Evolutionary conservation across 1,140 invertebrate species (phyloP), one percentile per base, ranked within the genome.

Genomic region (Apis cerana): DNA sequence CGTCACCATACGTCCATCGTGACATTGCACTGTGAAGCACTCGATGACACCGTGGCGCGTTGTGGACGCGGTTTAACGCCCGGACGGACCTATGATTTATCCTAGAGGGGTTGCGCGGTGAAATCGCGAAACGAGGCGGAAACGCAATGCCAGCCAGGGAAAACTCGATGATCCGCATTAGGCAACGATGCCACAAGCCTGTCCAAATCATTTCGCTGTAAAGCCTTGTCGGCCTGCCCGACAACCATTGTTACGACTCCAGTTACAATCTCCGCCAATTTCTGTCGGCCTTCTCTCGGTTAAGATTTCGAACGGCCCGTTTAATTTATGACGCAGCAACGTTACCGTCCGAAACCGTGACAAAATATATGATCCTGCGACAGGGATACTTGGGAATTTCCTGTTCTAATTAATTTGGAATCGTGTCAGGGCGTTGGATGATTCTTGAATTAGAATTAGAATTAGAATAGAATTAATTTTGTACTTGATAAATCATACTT

Each of bases 131-230:
- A 74, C 71, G 80, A 75, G 61, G 27, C 68, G 72, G 48, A 27
- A 61, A 65, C 85, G 83, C 79, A 83, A 80, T 54, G 81, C 75
- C 67, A 74, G 75, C 58, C 52, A 11, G 70, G 82, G 77, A 84
- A 88, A 87, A 82, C 69, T 81, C 82, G 78, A 85, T 85, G 74
- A 87, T 84, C 75, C 82, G 86, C 78, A 77, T 88, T 85, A 85
- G 75, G 75, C 83, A 82, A 82, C 84, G 72, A 87, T 82, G 70
- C 65, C 69, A 13, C 82, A 62, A 56, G 74, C 58, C 52, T 68
- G 78, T 78, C 74, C 75, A 54, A 85, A 82, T 87, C 72, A 21
- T 72, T 27, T 52, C 61, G 17, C n/a, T 43, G 77, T 72, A 56
- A 68, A 85, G 83, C 64, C 75, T 33, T 54, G 65, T 67, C 58